Conservation (phyloP, 1,140 invertebrate species). For the Bombus waltoni region DNA sequence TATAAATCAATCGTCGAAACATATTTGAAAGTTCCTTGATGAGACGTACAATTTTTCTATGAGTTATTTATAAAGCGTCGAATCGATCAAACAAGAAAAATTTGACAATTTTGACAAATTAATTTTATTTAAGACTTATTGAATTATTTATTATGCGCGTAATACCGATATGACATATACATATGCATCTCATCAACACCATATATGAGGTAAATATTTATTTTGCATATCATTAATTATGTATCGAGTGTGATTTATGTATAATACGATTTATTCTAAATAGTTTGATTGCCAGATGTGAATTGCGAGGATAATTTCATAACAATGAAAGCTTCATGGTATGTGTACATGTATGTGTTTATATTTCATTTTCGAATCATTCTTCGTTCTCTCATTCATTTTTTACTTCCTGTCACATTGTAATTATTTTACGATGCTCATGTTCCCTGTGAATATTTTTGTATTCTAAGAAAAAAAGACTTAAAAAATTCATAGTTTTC, state of each 20-base stretch:
- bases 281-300: background rate
- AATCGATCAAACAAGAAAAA: too few species aligned
- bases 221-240: background rate
- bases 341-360: background rate
- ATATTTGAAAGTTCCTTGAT: conserved; percentile 28
- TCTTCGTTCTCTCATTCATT: background rate
- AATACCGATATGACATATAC: background rate
- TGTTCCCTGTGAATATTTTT: background rate
- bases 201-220: background rate
- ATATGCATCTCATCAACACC: background rate
- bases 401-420: background rate
- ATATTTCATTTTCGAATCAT: background rate
- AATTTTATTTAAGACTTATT: background rate
- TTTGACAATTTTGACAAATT: background rate
- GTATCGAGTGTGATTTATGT: background rate
- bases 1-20: conserved; percentile 1
- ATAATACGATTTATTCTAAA: background rate
- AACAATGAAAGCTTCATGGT: background rate
- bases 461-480: background rate
- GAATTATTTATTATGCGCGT: background rate
- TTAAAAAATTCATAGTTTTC: background rate
- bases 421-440: too few species aligned
- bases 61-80: background rate
- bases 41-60: background rate
- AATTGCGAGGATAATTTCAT: background rate